Conservation (phyloP, 1,140 invertebrate genomes). For the Zaprionus vittiger region DNA sequence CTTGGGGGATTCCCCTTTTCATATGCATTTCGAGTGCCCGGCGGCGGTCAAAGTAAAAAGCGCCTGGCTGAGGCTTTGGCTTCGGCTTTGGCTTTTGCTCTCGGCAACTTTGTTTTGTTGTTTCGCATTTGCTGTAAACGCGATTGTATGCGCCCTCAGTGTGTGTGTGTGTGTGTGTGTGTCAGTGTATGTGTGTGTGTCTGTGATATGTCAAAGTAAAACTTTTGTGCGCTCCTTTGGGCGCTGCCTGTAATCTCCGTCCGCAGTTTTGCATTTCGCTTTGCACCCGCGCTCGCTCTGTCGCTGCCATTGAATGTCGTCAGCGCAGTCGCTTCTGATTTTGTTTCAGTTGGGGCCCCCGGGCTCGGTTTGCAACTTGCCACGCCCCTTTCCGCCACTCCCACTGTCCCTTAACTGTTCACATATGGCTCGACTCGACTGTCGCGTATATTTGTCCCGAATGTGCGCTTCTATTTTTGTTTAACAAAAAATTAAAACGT, state of each 20-base stretch:
- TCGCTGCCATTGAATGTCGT: slow-evolving; percentile 61
- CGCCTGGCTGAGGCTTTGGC: slow-evolving; percentile 41
- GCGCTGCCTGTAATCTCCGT: slow-evolving; percentile 72
- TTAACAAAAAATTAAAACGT: slow-evolving; percentile 45
- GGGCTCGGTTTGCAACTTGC: slow-evolving; percentile 21
- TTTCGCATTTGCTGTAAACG: slow-evolving; percentile 15
- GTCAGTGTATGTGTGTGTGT: slow-evolving; percentile 26
- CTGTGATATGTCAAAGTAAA: slow-evolving; percentile 77
- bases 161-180: slow-evolving; percentile 13
- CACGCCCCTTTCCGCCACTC: background rate
- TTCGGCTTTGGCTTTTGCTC: slow-evolving; percentile 56
- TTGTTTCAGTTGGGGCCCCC: slow-evolving; percentile 41
- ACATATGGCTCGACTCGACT: background rate
- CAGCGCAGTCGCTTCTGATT: slow-evolving; percentile 58
- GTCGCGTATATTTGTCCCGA: slow-evolving; percentile 62
- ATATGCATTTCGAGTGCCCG: slow-evolving; percentile 74
- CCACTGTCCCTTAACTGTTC: background rate
- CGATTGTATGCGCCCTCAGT: background rate
- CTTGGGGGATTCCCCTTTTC: slow-evolving; percentile 25
- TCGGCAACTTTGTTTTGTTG: slow-evolving; percentile 56
- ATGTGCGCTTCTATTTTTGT: slow-evolving; percentile 54
- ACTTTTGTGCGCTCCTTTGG: slow-evolving; percentile 72
- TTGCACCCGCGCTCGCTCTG: slow-evolving; percentile 9
- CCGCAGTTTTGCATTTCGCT: slow-evolving; percentile 71
- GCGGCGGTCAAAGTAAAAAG: slow-evolving; percentile 77